Evolutionary conservation across 92 coral and sea anemone genomes (phyloP), one percentile per base, ranked within the genome.

Genomic region (Palythoa caribaeorum): DNA sequence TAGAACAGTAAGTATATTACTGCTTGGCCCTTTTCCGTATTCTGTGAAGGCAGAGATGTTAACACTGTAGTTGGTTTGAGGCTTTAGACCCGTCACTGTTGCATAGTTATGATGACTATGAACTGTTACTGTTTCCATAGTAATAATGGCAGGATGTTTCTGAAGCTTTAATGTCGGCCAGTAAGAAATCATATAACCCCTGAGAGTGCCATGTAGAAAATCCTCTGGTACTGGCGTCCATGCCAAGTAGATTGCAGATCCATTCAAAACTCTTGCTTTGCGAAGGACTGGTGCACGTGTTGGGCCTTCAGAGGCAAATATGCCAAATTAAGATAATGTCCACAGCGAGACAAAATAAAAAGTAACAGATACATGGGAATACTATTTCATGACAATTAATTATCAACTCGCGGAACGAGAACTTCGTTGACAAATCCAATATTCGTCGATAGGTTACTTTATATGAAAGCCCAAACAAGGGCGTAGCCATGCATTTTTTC

Each of bases 151-250:
- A 8, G 9, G 17, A 51, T 53, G 38, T n/a, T 20, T 63, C 35
- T 38, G 44, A 3, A 60, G 60, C 36, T 10, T 20, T 9, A 51
- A 55, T 36, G 69, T 21, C 14, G 50, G 48, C 59, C 55, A 77
- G 60, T n/a, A 47, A 7, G 28, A 19, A 14, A 89, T 55, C 35
- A 70, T 48, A 51, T 68, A 89, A 44, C 94, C 94, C 51, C 38
- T 84, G 7, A 88, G 92, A 19, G 16, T 16, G n/a, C 89, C 92
- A 53, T 88, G 88, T 13, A 88, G 78, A 72, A 84, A 79, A 6
- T 85, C 87, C n/a, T 88, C 40, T 5, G 92, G 87, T 14, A 89
- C 87, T 19, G 90, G 88, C 12, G 37, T 47, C 94, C 94, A 92
- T 38, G 83, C 80, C 40, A 92, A 63, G 10, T 28, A 79, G 11